phyloP scores from a whole-genome alignment of 2,888 invertebrate genomes.

The Eupithecia dodoneata region DNA sequence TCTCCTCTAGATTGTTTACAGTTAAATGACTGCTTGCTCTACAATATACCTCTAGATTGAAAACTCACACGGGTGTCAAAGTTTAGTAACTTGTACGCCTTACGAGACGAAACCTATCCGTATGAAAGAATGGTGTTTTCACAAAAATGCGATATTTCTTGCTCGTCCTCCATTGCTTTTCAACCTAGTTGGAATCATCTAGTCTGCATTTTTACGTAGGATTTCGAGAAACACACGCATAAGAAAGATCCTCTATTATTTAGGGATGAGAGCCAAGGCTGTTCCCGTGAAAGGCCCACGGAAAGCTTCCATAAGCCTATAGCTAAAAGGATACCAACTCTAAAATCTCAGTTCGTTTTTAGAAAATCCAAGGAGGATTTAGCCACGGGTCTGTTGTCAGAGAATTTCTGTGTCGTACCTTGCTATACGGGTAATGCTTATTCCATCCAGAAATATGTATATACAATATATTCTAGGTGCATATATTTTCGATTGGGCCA shows the following conservation, averaged over 20 bases:
- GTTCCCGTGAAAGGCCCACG: conserved; percentile 30
- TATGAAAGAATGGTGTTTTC: neutral
- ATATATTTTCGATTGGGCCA: neutral
- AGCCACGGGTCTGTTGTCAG: neutral
- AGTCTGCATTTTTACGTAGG: neutral
- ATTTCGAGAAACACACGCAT: conserved; percentile 23
- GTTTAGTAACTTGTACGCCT: neutral
- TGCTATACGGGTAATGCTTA: neutral
- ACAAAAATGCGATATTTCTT: neutral
- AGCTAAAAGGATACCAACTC: conserved; percentile 20
- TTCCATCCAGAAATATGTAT: neutral
- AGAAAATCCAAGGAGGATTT: neutral
- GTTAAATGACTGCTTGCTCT: neutral
- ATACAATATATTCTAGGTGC: neutral
- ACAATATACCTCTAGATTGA: neutral
- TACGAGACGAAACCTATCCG: neutral
- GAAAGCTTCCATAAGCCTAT: conserved; percentile 28
- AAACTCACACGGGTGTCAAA: neutral
- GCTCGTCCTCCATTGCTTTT: neutral
- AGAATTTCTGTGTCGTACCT: neutral
- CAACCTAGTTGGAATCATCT: neutral
- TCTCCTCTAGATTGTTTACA: too few species aligned
- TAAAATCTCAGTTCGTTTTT: conserved; percentile 26
- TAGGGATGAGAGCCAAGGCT: conserved; percentile 33
- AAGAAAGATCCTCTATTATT: conserved; percentile 23